phyloP scores from a whole-genome alignment of 2,113 vertebrate genomes.

The Nyctereutes procyonoides region DNA sequence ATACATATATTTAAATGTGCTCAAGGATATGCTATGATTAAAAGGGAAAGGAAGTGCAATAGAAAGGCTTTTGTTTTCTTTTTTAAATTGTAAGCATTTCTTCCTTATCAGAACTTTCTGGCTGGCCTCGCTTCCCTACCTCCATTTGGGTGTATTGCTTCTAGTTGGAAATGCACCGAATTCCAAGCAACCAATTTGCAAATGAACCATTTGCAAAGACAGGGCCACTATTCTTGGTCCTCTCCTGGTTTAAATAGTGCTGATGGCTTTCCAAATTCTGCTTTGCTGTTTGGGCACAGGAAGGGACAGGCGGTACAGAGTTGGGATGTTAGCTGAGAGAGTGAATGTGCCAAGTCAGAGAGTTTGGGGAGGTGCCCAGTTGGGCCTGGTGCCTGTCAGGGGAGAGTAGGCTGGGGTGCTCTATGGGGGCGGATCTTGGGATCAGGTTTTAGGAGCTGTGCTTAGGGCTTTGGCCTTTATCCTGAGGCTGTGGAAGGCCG shows the following conservation, averaged over 20 bases:
- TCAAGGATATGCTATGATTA: background rate
- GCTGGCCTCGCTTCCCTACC: background rate
- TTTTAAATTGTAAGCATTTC: background rate
- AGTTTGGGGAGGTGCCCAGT: background rate
- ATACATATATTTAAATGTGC: background rate
- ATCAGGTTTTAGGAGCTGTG: background rate
- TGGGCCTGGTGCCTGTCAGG: background rate
- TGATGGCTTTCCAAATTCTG: background rate
- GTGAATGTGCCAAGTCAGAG: background rate
- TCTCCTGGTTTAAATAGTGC: background rate
- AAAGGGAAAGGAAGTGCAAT: background rate
- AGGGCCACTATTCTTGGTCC: background rate
- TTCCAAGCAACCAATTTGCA: background rate
- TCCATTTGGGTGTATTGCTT: background rate
- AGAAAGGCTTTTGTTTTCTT: background rate
- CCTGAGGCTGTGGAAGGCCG: background rate
- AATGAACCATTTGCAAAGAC: background rate
- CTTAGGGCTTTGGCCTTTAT: background rate
- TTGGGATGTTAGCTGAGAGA: background rate
- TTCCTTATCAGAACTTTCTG: background rate
- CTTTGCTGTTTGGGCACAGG: background rate
- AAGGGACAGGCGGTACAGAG: rapidly evolving
- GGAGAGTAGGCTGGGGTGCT: no score
- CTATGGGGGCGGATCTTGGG: background rate
- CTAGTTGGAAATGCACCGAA: background rate